Base-by-base conservation (phyloP, 2,113 vertebrate genomes). In the Proterorhinus semilunaris region DNA sequence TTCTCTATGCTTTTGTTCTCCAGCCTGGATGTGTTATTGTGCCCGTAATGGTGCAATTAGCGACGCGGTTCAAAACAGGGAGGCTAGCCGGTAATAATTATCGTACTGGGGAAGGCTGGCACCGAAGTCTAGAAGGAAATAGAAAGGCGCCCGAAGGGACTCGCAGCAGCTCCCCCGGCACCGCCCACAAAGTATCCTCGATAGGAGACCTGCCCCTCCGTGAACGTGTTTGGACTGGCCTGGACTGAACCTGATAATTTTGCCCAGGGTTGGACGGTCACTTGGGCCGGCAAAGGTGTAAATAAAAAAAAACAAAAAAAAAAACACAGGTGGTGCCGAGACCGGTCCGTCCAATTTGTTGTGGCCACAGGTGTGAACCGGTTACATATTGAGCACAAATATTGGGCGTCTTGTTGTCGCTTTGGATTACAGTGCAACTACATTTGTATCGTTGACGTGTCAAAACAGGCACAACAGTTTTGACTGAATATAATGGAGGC, bases 171-270 rank as follows among this genome's bases (percentile, higher is more conserved):
- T 86, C 91, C 90, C 80, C 80, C 73, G 48, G 64, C 75, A 70
- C 94, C 83, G 91, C 87, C 83, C 76, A 54, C 67, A 53, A 83
- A 61, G 89, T 87, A 88, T 53, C 27, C 92, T 91, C 92, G 90
- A 92, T 89, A 90, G 90, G 93, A 95, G 92, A 95, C 94, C 92
- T 92, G 93, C 92, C 92, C 94, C 93, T 87, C 94, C 94, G 27
- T 91, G 66, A 94, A 83, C 96, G 98, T 96, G 97, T 98, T 96
- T 89, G 88, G 89, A 95, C 97, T 95, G 93, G 96, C 94, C 95
- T 93, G 82, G 93, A 92, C 91, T 90, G 92, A 94, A 95, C 91
- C 93, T 87, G 94, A 93, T 93, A 93, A 95, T 95, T 95, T 93
- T 87, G 92, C 89, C 93, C 91, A 84, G 93, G 58, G 42, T 45